phyloP scores from a whole-genome alignment of 2,888 invertebrate genomes.

The Harpalus rubripes region DNA sequence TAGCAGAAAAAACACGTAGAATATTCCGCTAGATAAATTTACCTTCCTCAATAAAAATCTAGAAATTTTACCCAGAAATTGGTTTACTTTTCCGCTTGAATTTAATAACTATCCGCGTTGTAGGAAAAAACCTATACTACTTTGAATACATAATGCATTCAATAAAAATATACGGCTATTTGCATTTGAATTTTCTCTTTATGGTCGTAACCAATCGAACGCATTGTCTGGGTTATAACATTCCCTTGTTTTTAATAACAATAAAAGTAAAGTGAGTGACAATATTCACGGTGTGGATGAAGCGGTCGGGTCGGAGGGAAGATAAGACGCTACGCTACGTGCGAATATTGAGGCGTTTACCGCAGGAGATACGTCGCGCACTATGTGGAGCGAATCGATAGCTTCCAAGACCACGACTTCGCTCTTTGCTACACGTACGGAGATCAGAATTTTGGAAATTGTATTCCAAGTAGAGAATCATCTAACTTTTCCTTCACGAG shows the following conservation, averaged over 20 bases:
- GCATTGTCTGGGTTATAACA: constrained; percentile 58
- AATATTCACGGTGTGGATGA: constrained; percentile 54
- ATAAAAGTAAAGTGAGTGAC: constrained; percentile 66
- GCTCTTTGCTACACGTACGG: constrained; percentile 13
- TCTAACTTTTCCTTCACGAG: neutral
- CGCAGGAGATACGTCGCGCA: constrained; percentile 19
- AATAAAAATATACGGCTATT: constrained; percentile 60
- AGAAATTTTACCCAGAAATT: constrained; percentile 37
- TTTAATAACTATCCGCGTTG: constrained; percentile 49
- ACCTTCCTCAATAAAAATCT: constrained; percentile 36
- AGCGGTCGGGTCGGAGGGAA: neutral
- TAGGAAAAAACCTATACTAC: constrained; percentile 47
- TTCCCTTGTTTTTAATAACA: constrained; percentile 65
- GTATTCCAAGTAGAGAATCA: constrained; percentile 1
- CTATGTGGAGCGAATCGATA: constrained; percentile 29
- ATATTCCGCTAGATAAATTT: constrained; percentile 24
- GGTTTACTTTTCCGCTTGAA: constrained; percentile 43
- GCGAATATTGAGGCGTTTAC: constrained; percentile 64
- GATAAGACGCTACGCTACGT: constrained; percentile 49
- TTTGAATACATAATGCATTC: constrained; percentile 62
- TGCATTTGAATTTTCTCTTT: constrained; percentile 59
- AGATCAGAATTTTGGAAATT: constrained; percentile 6
- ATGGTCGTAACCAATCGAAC: constrained; percentile 61
- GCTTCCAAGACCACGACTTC: neutral
- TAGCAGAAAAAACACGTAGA: neutral